Evolutionary conservation across 2,888 invertebrate genomes (phyloP).

Genomic region (Brassicogethes aeneus): DNA sequence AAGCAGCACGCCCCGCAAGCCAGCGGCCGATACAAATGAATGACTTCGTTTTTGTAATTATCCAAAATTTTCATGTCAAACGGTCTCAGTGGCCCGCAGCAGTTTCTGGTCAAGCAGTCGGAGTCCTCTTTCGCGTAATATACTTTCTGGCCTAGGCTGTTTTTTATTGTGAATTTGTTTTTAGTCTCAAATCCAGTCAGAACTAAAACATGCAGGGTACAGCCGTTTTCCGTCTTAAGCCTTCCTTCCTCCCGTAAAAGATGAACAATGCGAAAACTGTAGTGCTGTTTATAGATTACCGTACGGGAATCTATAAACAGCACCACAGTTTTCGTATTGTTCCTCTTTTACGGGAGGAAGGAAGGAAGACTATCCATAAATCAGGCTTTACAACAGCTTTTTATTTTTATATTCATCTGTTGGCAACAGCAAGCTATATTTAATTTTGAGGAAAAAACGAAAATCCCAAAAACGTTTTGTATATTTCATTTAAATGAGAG

Average conservation of each 20-base stretch:
- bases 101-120: slow-evolving; percentile 75
- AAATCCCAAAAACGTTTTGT: too few relatives aligned
- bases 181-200: slow-evolving; percentile 46
- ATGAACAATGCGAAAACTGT: too few relatives aligned
- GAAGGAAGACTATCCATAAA: too few relatives aligned
- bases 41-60: slow-evolving; percentile 72
- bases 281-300: too few relatives aligned
- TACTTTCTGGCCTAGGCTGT: slow-evolving; percentile 68
- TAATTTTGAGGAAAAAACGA: too few relatives aligned
- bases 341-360: too few relatives aligned
- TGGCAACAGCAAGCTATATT: too few relatives aligned
- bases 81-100: slow-evolving; percentile 72
- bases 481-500: too few relatives aligned
- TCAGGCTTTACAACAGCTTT: too few relatives aligned
- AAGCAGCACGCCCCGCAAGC: slow-evolving; percentile 78
- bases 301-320: too few relatives aligned
- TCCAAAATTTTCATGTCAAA: slow-evolving; percentile 86
- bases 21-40: slow-evolving; percentile 73
- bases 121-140: slow-evolving; percentile 78
- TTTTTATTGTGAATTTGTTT: slow-evolving; percentile 70
- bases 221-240: not conserved
- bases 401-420: not conserved
- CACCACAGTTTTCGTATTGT: too few relatives aligned
- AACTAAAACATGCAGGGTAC: not conserved
- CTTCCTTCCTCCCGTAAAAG: too few relatives aligned